A percentile compares a stretch with the other conserved stretches of the same genome.
Evolutionary conservation across 1,140 invertebrate species (phyloP).

Genomic region (Holcopasites calliopsidis): DNA sequence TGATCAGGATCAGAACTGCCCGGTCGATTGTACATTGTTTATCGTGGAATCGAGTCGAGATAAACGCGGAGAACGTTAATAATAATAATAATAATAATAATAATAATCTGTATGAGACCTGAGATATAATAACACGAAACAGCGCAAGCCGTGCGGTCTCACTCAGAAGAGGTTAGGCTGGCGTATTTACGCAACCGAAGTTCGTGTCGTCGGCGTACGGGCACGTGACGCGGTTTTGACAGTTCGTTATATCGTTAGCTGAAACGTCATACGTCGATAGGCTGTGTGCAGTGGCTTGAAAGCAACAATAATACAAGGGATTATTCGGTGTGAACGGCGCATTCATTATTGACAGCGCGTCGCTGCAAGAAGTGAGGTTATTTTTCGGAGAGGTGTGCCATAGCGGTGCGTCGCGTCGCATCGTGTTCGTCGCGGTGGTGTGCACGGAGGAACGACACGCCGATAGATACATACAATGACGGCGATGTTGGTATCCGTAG

Average conservation of each 20-base stretch:
- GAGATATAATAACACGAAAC: not conserved
- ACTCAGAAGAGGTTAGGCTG: constrained; percentile 41
- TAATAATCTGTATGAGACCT: no score
- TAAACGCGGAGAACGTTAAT: no score
- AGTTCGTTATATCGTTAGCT: not conserved
- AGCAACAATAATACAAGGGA: no score
- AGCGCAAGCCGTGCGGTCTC: not conserved
- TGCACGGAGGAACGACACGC: constrained; percentile 22
- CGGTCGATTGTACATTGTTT: not conserved
- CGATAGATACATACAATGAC: constrained; percentile 74
- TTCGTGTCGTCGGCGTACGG: constrained; percentile 12
- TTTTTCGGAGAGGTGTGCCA: constrained; percentile 1
- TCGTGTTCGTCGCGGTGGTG: no score
- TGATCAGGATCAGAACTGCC: not conserved
- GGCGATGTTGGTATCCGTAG: constrained; percentile 83
- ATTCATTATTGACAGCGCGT: constrained; percentile 30
- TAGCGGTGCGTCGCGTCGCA: constrained; percentile 26
- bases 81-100: no score
- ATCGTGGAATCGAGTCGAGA: not conserved
- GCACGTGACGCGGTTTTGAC: constrained; percentile 37
- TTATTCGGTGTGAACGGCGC: no score
- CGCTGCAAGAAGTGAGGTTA: constrained; percentile 26
- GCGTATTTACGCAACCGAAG: constrained; percentile 28
- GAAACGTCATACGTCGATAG: not conserved
- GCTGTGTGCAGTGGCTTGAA: constrained; percentile 18